phyloP scores from a whole-genome alignment of 2,888 invertebrate genomes.

The Colletes collaris region DNA sequence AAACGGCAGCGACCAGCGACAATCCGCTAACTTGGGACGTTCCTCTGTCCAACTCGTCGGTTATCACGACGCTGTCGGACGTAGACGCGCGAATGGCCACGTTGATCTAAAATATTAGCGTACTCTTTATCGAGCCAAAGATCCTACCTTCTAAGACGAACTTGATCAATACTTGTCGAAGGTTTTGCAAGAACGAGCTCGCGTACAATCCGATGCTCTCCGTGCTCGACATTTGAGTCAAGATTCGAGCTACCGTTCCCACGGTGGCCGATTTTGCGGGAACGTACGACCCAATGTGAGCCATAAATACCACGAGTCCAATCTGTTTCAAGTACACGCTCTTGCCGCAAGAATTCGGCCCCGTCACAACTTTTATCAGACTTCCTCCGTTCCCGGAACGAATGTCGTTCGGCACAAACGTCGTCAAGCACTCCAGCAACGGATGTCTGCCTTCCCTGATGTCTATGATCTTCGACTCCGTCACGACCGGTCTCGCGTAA shows the following conservation, averaged over 20 bases:
- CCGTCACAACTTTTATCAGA: slow-evolving; percentile 91
- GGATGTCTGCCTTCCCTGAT: slow-evolving; percentile 91
- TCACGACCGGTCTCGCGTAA: slow-evolving; percentile 87
- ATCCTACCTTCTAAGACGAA: no score
- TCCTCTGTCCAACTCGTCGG: slow-evolving; percentile 96
- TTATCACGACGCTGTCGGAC: slow-evolving; percentile 88
- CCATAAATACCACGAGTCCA: slow-evolving; percentile 91
- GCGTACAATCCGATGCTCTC: slow-evolving; percentile 92
- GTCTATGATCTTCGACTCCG: slow-evolving; percentile 85
- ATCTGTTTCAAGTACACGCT: slow-evolving; percentile 95
- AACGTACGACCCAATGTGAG: slow-evolving; percentile 95
- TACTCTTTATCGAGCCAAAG: no score
- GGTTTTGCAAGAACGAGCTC: slow-evolving; percentile 93
- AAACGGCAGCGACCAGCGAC: slow-evolving; percentile 88
- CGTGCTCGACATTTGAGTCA: slow-evolving; percentile 89
- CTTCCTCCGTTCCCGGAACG: slow-evolving; percentile 85
- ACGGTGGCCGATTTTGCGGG: slow-evolving; percentile 91
- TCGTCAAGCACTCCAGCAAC: slow-evolving; percentile 87
- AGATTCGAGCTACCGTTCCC: slow-evolving; percentile 89
- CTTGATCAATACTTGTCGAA: slow-evolving; percentile 88
- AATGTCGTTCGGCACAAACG: slow-evolving; percentile 90
- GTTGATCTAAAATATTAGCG: slow-evolving; percentile 86
- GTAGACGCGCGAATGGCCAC: slow-evolving; percentile 88
- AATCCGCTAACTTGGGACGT: slow-evolving; percentile 91
- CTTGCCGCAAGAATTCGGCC: slow-evolving; percentile 96